Evolutionary conservation across 1,140 invertebrate species (phyloP).

Genomic region (Rhagoletis pomonella): DNA sequence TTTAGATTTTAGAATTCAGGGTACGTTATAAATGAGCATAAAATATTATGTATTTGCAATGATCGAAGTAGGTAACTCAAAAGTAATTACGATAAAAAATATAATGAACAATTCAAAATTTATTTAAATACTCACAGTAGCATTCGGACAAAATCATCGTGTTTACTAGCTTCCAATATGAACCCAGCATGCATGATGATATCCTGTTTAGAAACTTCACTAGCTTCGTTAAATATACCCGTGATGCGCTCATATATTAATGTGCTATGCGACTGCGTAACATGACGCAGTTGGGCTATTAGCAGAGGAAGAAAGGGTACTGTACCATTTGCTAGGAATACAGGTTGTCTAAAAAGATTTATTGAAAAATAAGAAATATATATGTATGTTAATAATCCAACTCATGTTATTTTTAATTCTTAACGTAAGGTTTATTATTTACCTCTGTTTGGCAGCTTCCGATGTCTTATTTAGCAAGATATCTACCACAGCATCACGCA

Average conservation of each 20-base stretch:
- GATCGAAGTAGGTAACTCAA: too few relatives aligned
- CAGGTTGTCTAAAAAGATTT: neutral
- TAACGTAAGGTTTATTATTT: neutral
- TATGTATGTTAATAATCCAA: neutral
- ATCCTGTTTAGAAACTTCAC: constrained; percentile 61
- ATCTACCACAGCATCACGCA: constrained; percentile 73
- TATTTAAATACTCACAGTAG: constrained; percentile 62
- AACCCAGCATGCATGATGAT: constrained; percentile 67
- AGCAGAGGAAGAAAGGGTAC: constrained; percentile 65
- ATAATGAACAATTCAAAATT: neutral
- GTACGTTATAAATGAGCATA: too few relatives aligned
- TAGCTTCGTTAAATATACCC: constrained; percentile 63
- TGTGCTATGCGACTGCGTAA: constrained; percentile 64
- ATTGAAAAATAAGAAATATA: constrained; percentile 3
- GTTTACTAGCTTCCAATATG: constrained; percentile 66
- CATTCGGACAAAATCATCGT: constrained; percentile 69
- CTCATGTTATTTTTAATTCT: too few relatives aligned
- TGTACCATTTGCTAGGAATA: constrained; percentile 1
- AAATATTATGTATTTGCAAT: too few relatives aligned
- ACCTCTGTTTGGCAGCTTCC: constrained; percentile 61
- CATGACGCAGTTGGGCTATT: constrained; percentile 67
- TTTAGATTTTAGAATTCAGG: too few relatives aligned
- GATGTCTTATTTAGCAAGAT: constrained; percentile 73
- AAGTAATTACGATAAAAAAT: neutral
- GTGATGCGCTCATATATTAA: constrained; percentile 65